Evolutionary conservation across 2,797 vertebrate species (phyloP), one percentile per base, ranked within the genome.

Genomic region (Hozukius guyotensis): DNA sequence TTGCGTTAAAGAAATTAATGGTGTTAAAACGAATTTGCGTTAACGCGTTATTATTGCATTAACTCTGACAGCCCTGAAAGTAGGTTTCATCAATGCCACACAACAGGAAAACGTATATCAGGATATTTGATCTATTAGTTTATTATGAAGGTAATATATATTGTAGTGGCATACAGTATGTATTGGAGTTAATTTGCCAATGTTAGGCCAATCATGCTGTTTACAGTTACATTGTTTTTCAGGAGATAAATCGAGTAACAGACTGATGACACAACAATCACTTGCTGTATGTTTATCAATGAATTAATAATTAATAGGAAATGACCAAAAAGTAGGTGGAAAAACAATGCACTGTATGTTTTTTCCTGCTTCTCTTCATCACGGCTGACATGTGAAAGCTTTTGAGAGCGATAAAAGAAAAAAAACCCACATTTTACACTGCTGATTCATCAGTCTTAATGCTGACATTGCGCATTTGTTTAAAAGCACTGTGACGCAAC

Each of bases 391-490:
- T 34, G 6, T 57, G 29, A 49, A 59, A 25, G 16, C 24, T 29
- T 64, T n/a, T 18, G 25, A 56, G 27, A 12, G 52, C 1, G 32
- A 56, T 32, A 42, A 52, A 60, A 57, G 2, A 10, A 27, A 53
- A 38, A 7, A 8, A 61, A 68, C n/a, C n/a, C 72, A 69, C 16
- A 53, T 38, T 64, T 29, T 9, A 36, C 52, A 72, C 62, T 20
- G 31, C 67, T 80, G 55, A 38, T 73, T 75, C 70, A 66, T 80
- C 65, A 36, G 4, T 68, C 20, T 72, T 57, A 46, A 55, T 57
- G 67, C 75, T 85, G 86, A 87, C 25, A 18, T 9, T 27, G 49
- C 9, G n/a, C 52, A 53, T 53, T 11, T 53, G 52, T 53, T 53
- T 53, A 22, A 53, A 53, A 53, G 49, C 49, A 22, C 49, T 53